Percentiles rank a stretch among this genome's conserved stretches.
Conservation (phyloP, 2,113 vertebrate genomes). For the Hydrochoerus hydrochaeris region DNA sequence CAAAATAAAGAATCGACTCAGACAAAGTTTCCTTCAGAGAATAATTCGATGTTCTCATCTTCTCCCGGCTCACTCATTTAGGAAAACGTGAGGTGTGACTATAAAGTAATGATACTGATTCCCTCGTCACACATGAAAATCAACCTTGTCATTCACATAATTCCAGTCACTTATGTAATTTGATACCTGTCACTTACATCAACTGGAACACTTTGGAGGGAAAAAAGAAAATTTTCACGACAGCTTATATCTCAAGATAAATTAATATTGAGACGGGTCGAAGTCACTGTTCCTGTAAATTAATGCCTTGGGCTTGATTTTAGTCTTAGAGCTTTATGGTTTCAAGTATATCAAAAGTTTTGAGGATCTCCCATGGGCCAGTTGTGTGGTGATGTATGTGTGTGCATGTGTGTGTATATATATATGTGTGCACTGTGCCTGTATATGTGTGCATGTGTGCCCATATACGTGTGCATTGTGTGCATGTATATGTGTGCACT, state of each 20-base stretch:
- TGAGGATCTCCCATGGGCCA: not conserved
- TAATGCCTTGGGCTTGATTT: slow-evolving; percentile 49
- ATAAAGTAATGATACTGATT: slow-evolving; percentile 71
- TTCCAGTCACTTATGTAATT: slow-evolving; percentile 65
- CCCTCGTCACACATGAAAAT: slow-evolving; percentile 67
- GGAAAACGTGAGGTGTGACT: slow-evolving; percentile 72
- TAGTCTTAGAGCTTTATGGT: slow-evolving; percentile 4
- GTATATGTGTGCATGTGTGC: not conserved
- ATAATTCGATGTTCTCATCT: slow-evolving; percentile 72
- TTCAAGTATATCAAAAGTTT: not conserved
- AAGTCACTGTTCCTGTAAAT: slow-evolving; percentile 45
- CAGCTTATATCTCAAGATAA: slow-evolving; percentile 38
- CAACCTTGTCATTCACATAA: slow-evolving; percentile 65
- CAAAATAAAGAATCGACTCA: slow-evolving; percentile 72
- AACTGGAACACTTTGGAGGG: slow-evolving; percentile 17
- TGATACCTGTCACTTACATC: slow-evolving; percentile 38
- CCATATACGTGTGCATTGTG: not conserved
- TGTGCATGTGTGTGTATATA: not conserved
- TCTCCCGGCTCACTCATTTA: slow-evolving; percentile 70
- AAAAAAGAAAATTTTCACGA: slow-evolving; percentile 10
- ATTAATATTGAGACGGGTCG: slow-evolving; percentile 26
- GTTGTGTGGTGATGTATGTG: not conserved
- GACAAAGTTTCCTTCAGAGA: slow-evolving; percentile 67
- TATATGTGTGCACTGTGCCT: not conserved
- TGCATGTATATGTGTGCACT: too few species aligned